Base-by-base conservation (phyloP, 2,113 vertebrate genomes). In the Sphyrna mokarran region DNA sequence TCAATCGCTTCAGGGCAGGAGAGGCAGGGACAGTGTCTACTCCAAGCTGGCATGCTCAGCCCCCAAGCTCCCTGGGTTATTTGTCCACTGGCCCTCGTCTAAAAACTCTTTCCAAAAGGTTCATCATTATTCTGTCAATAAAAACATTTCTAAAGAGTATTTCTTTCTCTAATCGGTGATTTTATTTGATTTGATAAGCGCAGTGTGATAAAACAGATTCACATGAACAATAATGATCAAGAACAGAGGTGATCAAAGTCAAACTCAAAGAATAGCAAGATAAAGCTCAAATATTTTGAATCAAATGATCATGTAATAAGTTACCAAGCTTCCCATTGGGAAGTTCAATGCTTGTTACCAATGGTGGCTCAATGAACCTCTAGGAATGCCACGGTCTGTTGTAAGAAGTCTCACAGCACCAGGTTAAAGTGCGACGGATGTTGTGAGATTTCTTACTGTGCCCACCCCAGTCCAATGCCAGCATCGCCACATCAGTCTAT, bases 141-240 rank as follows among this genome's bases (percentile, higher is more conserved):
- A 66, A n/a, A 68, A 93, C 61, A 68, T 37, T 20, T 37, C 33
- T 63, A 18, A 22, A 8, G 48, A 54, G 89, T n/a, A 63, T 40
- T 83, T 83, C 18, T 83, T 83, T 37, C 89, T 91, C 87, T 9
- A n/a, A 68, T 9, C 63, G 61, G 66, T 37, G n/a, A 93, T 66
- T 93, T 93, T 93, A 93, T 93, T 90, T 14, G 48, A 61, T 89
- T 89, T 80, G 78, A 7, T 93, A 93, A 93, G 89, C 63, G 61
- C 61, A 37, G 33, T 93, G 89, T 63, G n/a, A 63, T 61, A 91
- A 54, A 91, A 93, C 89, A 93, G 61, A 93, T 93, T 66, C 89
- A 93, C 61, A 66, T 66, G n/a, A 93, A 43, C 89, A 93, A 93
- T 68, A 68, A 93, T 66, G 68, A 93, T 9, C 33, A n/a, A 76